Base-by-base conservation (phyloP, 2,888 invertebrate species). In the Pammene aurita region DNA sequence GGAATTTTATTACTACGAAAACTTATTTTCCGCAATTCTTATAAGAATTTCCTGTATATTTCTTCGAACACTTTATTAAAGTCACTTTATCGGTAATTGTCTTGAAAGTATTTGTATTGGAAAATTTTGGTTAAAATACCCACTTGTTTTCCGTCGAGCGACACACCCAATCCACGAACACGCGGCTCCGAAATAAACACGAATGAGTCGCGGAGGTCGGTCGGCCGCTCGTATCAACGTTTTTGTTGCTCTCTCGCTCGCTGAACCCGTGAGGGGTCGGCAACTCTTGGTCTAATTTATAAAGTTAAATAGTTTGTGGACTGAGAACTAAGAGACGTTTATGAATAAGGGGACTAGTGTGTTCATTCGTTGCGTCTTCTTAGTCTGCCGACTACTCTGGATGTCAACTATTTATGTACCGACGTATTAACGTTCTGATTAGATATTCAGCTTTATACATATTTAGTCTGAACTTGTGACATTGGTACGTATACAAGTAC, bases 231-330 rank as follows among this genome's bases (percentile, higher is more conserved):
- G 77, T 65, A 65, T 65, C 58, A 76, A 74, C 81, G 86, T 84
- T 85, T 83, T 84, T 84, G 86, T 88, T 87, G 83, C 87, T 80
- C 84, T 90, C 90, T 87, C 88, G 83, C 86, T 88, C 84, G 75
- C 75, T 72, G 66, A 72, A 72, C 66, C 62, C 72, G 60, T 55
- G 79, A 82, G 83, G 48, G 74, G 55, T 80, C 61, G 67, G 16
- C 76, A 89, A 90, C 88, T 73, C 80, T 87, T 44, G 65, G 71
- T 16, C 26, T 5, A 16, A 41, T 58, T 58, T 26, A 55, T 67
- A 61, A 56, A 44, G 26, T 7, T 34, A n/a, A 1, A 38, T 26
- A 38, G 52, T 5, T 38, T 42, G n/a, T 58, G 35, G 35, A 38
- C 26, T 26, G 26, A 26, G 2, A 38, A 9, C 38, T 38, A 6